Percentiles rank a stretch among this genome's conserved stretches.
phyloP scores from a whole-genome alignment of 2,797 vertebrate species.

The Trachops cirrhosus region DNA sequence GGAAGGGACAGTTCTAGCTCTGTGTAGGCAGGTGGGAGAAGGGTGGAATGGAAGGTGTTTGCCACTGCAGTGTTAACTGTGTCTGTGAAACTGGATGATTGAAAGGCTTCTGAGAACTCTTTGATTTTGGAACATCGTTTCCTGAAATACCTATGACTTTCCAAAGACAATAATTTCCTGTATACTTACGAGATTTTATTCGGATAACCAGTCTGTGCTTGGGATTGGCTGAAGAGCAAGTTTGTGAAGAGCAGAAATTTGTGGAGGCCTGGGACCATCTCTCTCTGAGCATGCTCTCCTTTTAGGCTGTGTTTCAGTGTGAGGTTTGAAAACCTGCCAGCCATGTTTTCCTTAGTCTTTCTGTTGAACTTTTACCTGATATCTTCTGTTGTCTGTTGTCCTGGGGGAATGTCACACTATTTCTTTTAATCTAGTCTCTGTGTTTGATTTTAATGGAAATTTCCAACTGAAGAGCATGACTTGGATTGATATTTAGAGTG shows the following conservation, averaged over 20 bases:
- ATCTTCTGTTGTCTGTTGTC: background rate
- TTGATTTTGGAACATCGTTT: background rate
- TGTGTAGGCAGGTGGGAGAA: background rate
- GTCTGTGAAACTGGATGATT: background rate
- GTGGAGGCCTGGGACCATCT: background rate
- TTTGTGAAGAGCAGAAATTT: background rate
- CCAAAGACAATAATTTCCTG: constrained; percentile 1
- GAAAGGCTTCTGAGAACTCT: background rate
- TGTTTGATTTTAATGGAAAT: constrained; percentile 53
- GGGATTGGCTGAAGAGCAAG: background rate
- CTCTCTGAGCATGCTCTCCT: background rate
- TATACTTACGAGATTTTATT: constrained; percentile 5
- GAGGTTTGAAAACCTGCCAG: background rate
- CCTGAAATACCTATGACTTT: background rate
- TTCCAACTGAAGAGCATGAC: background rate
- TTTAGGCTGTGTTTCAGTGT: background rate
- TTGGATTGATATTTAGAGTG: background rate
- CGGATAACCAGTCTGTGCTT: background rate
- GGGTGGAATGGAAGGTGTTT: background rate
- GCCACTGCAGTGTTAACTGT: background rate
- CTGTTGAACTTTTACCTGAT: background rate
- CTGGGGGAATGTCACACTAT: background rate
- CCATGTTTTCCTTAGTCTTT: background rate
- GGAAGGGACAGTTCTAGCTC: background rate
- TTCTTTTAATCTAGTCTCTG: background rate